Evolutionary conservation across 2,113 vertebrate species (phyloP).

Genomic region (Morone chrysops): DNA sequence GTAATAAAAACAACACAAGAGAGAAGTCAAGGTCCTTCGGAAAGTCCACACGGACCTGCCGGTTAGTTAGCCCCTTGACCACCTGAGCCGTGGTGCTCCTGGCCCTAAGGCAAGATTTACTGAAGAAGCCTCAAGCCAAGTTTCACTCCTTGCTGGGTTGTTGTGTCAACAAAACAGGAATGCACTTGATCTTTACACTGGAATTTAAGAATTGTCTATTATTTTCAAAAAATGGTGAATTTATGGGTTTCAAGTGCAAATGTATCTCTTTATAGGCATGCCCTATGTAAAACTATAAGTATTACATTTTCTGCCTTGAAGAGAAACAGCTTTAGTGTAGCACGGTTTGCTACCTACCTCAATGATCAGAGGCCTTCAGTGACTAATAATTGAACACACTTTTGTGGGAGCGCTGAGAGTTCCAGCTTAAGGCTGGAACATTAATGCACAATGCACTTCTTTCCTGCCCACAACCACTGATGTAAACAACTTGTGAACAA

Average conservation of each 20-base stretch:
- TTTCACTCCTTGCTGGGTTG: background rate
- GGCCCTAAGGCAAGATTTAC: constrained; percentile 33
- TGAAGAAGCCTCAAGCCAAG: constrained; percentile 20
- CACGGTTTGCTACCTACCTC: background rate
- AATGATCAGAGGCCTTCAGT: constrained; percentile 7
- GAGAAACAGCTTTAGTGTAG: background rate
- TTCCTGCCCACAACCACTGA: constrained; percentile 21
- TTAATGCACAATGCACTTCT: constrained; percentile 22
- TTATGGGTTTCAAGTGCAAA: background rate
- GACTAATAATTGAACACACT: constrained; percentile 27
- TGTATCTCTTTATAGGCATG: background rate
- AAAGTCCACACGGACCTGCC: background rate
- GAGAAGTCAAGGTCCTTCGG: constrained; percentile 8
- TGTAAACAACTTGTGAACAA: constrained; percentile 41
- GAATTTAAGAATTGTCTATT: background rate
- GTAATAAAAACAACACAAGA: constrained; percentile 36
- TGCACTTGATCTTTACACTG: background rate
- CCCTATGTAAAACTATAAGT: background rate
- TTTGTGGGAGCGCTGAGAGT: background rate
- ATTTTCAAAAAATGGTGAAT: background rate
- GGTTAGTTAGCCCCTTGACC: constrained; percentile 51
- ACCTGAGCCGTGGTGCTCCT: constrained; percentile 33
- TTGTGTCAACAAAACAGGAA: constrained; percentile 4
- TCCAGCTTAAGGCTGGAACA: constrained; percentile 3
- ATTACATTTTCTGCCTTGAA: constrained; percentile 8